Evolutionary conservation across 2,113 vertebrate species (phyloP), one percentile per base, ranked within the genome.

Genomic region (Brachirus orientalis): DNA sequence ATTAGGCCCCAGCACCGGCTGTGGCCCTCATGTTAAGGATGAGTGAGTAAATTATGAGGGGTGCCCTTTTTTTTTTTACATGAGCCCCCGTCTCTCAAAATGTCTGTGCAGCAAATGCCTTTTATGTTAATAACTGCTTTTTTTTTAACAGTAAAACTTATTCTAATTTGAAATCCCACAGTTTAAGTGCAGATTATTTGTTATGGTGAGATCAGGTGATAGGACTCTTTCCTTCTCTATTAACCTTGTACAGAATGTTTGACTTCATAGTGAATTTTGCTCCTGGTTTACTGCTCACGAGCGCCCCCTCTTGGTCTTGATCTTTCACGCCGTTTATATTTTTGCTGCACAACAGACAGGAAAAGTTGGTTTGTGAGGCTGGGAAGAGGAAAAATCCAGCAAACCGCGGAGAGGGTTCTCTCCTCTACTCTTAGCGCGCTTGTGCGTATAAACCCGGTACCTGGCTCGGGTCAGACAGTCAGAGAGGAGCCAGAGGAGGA

Each of bases 401-500:
- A 14, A n/a, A 10, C 22, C 48, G 11, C 57, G 4, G 10, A 18
- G 41, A 46, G 22, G 0, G 22, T 35, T 35, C 8, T 18, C 7
- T 16, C 28, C 10, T 38, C 19, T 10, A 14, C 45, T 13, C 63
- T 67, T 37, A 17, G 37, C 44, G 18, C 67, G 61, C 40, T 28
- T 52, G 69, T 77, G 75, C 50, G 22, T 35, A 36, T 36, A 60
- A 18, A 9, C 19, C 17, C 8, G 0, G 12, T 46, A 33, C 12
- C 36, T 40, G 62, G 28, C 45, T 12, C 1, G 3, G 61, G 63
- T 38, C 43, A 60, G 41, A 63, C 22, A 56, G 43, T 43, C 79
- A 59, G 47, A 60, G 76, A 59, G 76, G 60, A 78, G 78, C 71
- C 72, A 83, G 64, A 64, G 43, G 47, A 88, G 85, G 86, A 82